A percentile compares a stretch with the other conserved stretches of the same genome.
These are phyloP conservation scores for Holothuria leucospilota DNA, from an alignment of 53 echinoderm and acorn worm species.

Conservation along the genomic window DNA sequence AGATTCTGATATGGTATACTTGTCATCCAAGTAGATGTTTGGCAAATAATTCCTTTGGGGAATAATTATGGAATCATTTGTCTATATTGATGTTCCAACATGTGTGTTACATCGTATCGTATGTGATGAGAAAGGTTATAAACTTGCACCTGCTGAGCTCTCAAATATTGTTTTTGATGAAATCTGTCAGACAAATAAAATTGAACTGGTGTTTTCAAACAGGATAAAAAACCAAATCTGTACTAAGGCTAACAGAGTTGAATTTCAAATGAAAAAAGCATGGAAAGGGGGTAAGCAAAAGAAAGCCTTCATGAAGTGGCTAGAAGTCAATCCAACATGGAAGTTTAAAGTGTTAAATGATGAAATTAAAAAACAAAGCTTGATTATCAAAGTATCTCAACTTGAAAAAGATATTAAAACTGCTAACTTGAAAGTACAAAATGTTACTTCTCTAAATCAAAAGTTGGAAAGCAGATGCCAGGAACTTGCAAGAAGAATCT, in stretches of 20 bases:
- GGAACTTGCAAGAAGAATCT: not conserved
- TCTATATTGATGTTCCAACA: slow-evolving; percentile 8
- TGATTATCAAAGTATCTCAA: not conserved
- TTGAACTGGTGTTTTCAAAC: not conserved
- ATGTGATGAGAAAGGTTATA: slow-evolving; percentile 20
- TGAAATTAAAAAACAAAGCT: slow-evolving; percentile 5
- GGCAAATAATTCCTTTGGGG: not conserved
- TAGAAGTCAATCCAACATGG: slow-evolving; percentile 32
- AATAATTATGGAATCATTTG: not conserved
- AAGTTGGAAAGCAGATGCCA: not conserved
- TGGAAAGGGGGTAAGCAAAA: slow-evolving; percentile 38
- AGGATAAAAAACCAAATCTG: slow-evolving; percentile 23
- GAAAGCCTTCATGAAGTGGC: slow-evolving; percentile 17
- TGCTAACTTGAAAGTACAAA: not conserved
- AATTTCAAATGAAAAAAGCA: slow-evolving; percentile 27
- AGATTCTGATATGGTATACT: not conserved
- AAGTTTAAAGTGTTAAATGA: slow-evolving; percentile 44
- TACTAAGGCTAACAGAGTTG: slow-evolving; percentile 27
- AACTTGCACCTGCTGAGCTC: not conserved
- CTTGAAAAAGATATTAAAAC: slow-evolving; percentile 2
- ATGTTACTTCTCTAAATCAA: slow-evolving; percentile 13
- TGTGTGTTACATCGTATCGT: slow-evolving; percentile 12
- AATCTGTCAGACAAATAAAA: slow-evolving; percentile 7
- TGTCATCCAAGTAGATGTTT: not conserved
- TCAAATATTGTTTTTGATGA: not conserved